A percentile compares a stretch with the other conserved stretches of the same genome.
Conservation (phyloP, 1,140 invertebrate genomes). For the Palaemon carinicauda region DNA sequence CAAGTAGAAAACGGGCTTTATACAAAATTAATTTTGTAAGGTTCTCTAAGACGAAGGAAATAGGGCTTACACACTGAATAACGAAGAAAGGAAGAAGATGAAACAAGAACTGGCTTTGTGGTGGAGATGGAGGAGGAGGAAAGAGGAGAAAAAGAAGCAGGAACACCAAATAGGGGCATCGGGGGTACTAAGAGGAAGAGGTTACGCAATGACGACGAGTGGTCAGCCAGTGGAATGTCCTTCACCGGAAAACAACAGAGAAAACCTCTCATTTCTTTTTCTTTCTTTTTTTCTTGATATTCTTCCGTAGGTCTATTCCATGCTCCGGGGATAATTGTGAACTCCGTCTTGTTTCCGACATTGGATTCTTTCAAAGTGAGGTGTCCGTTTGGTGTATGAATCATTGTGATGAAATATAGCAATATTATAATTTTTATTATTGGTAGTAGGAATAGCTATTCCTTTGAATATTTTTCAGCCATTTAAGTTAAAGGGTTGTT, state of each 20-base stretch:
- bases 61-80: neutral
- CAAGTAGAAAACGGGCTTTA: no score
- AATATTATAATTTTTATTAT: no score
- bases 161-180: neutral
- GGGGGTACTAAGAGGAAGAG: neutral
- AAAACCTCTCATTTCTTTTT: neutral
- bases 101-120: neutral
- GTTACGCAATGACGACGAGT: conserved; percentile 28
- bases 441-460: no score
- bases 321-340: no score
- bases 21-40: no score
- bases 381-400: no score
- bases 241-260: conserved; percentile 30
- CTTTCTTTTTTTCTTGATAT: neutral
- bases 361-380: no score
- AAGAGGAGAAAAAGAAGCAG: neutral
- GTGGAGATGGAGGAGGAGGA: neutral
- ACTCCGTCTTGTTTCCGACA: no score
- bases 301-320: no score
- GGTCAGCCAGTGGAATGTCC: conserved; percentile 22
- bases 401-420: no score
- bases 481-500: no score
- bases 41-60: neutral
- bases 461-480: no score
- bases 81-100: neutral